Conservation (phyloP, 2,888 invertebrate genomes). For the Epistrophe eligans region DNA sequence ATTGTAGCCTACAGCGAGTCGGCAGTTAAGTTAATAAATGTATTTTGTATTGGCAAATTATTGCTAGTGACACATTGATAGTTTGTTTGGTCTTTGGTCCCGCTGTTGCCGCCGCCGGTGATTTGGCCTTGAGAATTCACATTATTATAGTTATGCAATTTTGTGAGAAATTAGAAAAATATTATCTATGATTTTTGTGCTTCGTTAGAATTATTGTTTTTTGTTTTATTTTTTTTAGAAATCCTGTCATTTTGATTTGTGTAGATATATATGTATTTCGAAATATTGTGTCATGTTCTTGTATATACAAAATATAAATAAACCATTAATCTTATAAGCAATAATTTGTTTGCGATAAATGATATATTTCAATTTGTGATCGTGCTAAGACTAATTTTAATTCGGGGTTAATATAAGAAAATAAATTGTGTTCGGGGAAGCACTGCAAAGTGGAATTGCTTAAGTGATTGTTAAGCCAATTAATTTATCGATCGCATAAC, state of each 20-base stretch:
- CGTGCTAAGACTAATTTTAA: neutral
- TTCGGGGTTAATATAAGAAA: conserved; percentile 6
- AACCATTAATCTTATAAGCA: neutral
- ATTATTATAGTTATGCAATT: conserved; percentile 36
- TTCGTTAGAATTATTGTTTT: conserved; percentile 1
- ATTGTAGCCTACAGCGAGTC: conserved; percentile 25
- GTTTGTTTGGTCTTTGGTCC: conserved; percentile 22
- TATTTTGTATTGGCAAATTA: conserved; percentile 3
- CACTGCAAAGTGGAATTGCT: neutral
- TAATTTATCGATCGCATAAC: neutral
- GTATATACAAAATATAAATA: neutral
- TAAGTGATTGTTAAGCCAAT: conserved; percentile 6
- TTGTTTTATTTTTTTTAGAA: neutral
- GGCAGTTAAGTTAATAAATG: conserved; percentile 36
- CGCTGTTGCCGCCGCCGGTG: conserved; percentile 25
- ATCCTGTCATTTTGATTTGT: conserved; percentile 13
- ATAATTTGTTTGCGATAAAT: neutral
- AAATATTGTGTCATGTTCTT: conserved; percentile 1
- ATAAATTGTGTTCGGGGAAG: neutral
- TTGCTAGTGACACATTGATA: conserved; percentile 21
- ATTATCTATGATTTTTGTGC: conserved; percentile 24
- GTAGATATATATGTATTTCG: neutral
- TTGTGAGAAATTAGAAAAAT: conserved; percentile 22
- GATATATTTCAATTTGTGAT: neutral
- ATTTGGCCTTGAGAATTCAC: conserved; percentile 53